Evolutionary conservation across 1,140 invertebrate genomes (phyloP).

Genomic region (Drosophila littoralis): DNA sequence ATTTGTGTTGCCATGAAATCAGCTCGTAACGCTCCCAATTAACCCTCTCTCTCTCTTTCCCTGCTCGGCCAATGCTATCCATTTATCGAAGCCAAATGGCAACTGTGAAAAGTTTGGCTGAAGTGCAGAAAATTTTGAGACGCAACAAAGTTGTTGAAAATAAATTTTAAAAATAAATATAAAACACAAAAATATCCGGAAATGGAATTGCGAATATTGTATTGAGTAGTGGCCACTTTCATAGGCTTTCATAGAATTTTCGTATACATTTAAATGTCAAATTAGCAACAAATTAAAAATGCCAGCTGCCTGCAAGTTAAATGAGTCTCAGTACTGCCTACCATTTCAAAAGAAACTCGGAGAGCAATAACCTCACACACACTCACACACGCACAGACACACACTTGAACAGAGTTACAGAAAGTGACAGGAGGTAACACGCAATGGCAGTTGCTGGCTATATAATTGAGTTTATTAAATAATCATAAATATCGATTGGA

Average conservation of each 20-base stretch:
- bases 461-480: conserved; percentile 81
- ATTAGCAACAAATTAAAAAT: conserved; percentile 76
- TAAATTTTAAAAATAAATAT: background rate
- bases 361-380: conserved; percentile 59
- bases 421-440: conserved; percentile 13
- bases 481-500: conserved; percentile 81
- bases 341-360: conserved; percentile 31
- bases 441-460: conserved; percentile 30
- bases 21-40: conserved; percentile 2
- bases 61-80: background rate
- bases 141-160: conserved; percentile 12
- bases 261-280: conserved; percentile 66
- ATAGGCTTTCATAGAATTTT: conserved; percentile 43
- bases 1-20: conserved; percentile 2
- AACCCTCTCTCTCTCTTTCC: background rate
- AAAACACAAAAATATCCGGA: background rate
- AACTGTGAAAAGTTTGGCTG: conserved; percentile 39
- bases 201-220: conserved; percentile 12
- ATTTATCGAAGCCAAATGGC: conserved; percentile 25
- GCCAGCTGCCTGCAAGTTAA: conserved; percentile 57
- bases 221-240: conserved; percentile 38
- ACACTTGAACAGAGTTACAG: background rate
- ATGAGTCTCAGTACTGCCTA: conserved; percentile 14
- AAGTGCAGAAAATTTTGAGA: conserved; percentile 50
- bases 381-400: background rate